Percentiles rank a stretch among this genome's conserved stretches.
Conservation (phyloP, 2,797 vertebrate species). For the Pristis pectinata region DNA sequence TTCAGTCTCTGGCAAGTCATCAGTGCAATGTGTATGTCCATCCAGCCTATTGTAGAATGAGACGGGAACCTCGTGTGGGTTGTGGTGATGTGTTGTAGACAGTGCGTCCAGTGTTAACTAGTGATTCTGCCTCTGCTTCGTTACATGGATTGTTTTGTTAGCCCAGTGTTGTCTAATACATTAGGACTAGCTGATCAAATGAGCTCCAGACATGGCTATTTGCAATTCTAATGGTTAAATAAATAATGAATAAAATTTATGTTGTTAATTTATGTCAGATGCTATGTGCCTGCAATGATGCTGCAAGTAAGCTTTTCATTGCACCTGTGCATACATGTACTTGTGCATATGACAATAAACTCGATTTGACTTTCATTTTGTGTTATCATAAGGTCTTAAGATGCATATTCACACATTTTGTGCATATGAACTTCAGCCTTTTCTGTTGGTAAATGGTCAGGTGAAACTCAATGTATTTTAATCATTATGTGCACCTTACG, state of each 20-base stretch:
- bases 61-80: not conserved
- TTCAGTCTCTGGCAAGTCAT: not conserved
- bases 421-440: not conserved
- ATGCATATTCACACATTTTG: not conserved
- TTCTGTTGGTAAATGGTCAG: not conserved
- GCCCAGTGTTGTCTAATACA: not conserved
- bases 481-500: not conserved
- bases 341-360: no score
- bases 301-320: no score
- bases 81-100: no score
- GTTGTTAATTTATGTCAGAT: no score
- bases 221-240: not conserved
- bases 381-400: no score
- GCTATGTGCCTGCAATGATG: no score
- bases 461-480: not conserved
- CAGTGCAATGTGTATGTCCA: not conserved
- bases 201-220: not conserved
- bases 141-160: not conserved
- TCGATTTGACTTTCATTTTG: no score
- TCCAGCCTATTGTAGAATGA: not conserved
- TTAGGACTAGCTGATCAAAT: not conserved
- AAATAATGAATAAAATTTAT: not conserved
- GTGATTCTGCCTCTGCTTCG: not conserved
- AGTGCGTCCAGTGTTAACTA: not conserved
- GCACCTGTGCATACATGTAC: no score